phyloP scores from a whole-genome alignment of 2,888 invertebrate genomes.

The Ophion ventricosus region DNA sequence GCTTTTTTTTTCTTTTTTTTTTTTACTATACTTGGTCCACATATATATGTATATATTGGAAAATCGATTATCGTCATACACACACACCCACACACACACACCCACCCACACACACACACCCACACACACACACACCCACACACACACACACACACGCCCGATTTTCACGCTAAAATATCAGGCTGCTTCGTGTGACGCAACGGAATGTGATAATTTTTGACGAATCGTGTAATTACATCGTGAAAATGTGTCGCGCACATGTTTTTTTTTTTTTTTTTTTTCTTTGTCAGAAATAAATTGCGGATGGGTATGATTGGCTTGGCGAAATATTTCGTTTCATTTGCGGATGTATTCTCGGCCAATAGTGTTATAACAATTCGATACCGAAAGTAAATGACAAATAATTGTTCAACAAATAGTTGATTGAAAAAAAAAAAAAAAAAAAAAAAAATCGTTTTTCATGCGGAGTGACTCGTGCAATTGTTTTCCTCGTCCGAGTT shows the following conservation, averaged over 20 bases:
- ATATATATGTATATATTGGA: constrained; percentile 52
- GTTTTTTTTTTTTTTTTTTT: background rate
- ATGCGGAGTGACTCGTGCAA: background rate
- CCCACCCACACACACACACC: no score
- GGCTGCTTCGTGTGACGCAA: constrained; percentile 2
- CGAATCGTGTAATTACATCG: background rate
- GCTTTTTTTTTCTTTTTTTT: no score
- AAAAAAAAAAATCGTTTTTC: no score
- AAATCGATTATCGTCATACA: constrained; percentile 66
- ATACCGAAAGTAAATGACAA: background rate
- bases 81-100: no score
- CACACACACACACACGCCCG: no score
- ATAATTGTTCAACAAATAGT: background rate
- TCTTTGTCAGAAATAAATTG: background rate
- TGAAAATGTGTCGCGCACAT: background rate
- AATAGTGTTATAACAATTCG: no score
- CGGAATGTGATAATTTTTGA: background rate
- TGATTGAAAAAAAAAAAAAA: background rate
- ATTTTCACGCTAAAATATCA: background rate
- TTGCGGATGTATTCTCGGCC: background rate
- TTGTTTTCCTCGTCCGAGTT: background rate
- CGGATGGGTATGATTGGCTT: background rate
- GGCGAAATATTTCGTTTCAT: background rate
- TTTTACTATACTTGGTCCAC: constrained; percentile 72
- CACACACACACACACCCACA: no score